These are phyloP conservation scores for Bombus turneri DNA, from an alignment of 1,140 invertebrate species.

Conservation along the genomic window DNA sequence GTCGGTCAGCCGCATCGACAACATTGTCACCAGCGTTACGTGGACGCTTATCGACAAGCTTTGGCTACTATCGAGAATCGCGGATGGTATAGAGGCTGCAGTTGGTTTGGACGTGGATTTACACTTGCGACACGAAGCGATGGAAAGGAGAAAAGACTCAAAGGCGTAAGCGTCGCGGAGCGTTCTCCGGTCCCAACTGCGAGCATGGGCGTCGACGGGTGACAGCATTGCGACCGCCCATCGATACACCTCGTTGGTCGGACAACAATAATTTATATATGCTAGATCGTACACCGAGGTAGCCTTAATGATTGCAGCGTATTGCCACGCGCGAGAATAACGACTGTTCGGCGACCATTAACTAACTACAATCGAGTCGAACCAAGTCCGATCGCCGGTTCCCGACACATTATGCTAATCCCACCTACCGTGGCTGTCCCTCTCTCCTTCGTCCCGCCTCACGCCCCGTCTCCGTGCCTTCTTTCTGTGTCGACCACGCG, in stretches of 20 bases:
- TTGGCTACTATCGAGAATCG: not conserved
- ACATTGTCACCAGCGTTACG: not conserved
- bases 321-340: conserved; percentile 18
- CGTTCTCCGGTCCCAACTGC: not conserved
- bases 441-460: not conserved
- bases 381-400: conserved; percentile 28
- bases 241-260: conserved; percentile 70
- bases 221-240: conserved; percentile 71
- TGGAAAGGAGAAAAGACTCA: conserved; percentile 21
- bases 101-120: not conserved
- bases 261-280: conserved; percentile 73
- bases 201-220: conserved; percentile 72
- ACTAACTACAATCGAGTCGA: conserved; percentile 37
- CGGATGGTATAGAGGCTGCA: not conserved
- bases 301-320: conserved; percentile 48
- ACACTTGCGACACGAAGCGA: not conserved
- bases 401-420: conserved; percentile 57
- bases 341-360: conserved; percentile 31
- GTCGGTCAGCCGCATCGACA: not conserved
- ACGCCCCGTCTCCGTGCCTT: not conserved
- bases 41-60: not conserved
- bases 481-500: not conserved
- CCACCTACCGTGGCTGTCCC: conserved; percentile 32
- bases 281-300: conserved; percentile 43
- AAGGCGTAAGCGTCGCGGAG: not conserved